phyloP scores from a whole-genome alignment of 1,140 invertebrate species.

The Heliconius eleuchia region DNA sequence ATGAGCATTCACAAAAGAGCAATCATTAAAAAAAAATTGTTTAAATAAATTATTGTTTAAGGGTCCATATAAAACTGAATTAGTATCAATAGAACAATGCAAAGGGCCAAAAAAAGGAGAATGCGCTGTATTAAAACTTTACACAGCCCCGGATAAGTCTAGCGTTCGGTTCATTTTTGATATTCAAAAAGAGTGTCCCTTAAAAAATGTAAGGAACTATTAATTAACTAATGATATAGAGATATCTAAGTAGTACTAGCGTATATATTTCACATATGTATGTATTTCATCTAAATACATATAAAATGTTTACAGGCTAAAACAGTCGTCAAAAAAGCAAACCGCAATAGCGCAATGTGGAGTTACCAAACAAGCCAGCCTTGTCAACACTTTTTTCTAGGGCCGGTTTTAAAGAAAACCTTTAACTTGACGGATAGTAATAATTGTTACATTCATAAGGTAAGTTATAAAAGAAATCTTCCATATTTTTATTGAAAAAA shows the following conservation, averaged over 20 bases:
- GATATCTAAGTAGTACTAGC: neutral
- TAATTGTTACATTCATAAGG: constrained; percentile 62
- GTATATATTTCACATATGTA: too few species aligned
- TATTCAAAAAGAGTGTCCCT: constrained; percentile 57
- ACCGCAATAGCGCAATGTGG: constrained; percentile 54
- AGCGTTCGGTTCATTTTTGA: constrained; percentile 52
- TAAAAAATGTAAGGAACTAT: constrained; percentile 49
- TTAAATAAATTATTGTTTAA: constrained; percentile 22
- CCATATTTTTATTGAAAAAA: neutral
- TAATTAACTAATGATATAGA: neutral
- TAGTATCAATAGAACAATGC: constrained; percentile 55
- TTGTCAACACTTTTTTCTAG: constrained; percentile 69
- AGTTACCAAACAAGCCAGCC: constrained; percentile 62
- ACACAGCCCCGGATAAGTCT: constrained; percentile 55
- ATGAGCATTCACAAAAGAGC: too few species aligned
- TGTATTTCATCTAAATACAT: neutral
- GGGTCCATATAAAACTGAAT: constrained; percentile 58
- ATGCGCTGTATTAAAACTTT: constrained; percentile 52
- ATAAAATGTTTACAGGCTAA: constrained; percentile 52
- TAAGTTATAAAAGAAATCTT: constrained; percentile 36
- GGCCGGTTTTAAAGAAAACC: constrained; percentile 53
- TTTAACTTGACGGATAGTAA: constrained; percentile 57
- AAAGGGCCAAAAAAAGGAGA: constrained; percentile 61
- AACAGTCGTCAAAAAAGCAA: constrained; percentile 54
- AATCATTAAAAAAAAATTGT: too few species aligned